Percentiles rank a stretch among this genome's conserved stretches.
These are phyloP conservation scores for Podarcis raffonei DNA, from an alignment of 2,113 vertebrate genomes.

Conservation along the genomic window DNA sequence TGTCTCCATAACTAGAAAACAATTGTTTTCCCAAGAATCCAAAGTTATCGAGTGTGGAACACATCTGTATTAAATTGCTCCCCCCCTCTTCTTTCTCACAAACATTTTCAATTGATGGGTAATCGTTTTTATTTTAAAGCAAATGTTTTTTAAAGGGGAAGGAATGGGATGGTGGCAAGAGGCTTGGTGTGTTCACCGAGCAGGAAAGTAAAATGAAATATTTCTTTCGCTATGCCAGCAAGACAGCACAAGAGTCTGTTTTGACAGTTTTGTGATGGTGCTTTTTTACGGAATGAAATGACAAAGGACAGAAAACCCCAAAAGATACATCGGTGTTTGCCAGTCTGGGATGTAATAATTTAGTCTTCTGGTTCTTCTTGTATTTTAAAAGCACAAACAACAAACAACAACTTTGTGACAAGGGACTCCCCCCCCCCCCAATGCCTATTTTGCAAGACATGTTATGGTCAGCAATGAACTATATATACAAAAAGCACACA, in stretches of 20 bases:
- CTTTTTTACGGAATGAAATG: constrained; percentile 14
- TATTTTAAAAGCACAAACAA: neutral
- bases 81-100: neutral
- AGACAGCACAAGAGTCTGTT: constrained; percentile 36
- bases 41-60: constrained; percentile 36
- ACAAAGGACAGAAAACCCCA: neutral
- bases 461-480: constrained; percentile 51
- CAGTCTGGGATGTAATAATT: constrained; percentile 7
- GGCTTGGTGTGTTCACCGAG: constrained; percentile 56
- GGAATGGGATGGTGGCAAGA: neutral
- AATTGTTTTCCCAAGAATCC: neutral
- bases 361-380: constrained; percentile 12
- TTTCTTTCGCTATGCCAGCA: constrained; percentile 37
- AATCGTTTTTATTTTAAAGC: neutral
- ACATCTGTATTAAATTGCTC: neutral
- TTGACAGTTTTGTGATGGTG: constrained; percentile 34
- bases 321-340: neutral
- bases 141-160: neutral
- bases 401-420: constrained; percentile 18
- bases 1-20: neutral
- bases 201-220: constrained; percentile 48
- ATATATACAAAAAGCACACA: constrained; percentile 37
- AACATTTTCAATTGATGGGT: constrained; percentile 25
- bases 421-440: no score
- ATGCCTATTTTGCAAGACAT: constrained; percentile 27